Conservation (phyloP, 2,113 vertebrate species). For the Blennius ocellaris region DNA sequence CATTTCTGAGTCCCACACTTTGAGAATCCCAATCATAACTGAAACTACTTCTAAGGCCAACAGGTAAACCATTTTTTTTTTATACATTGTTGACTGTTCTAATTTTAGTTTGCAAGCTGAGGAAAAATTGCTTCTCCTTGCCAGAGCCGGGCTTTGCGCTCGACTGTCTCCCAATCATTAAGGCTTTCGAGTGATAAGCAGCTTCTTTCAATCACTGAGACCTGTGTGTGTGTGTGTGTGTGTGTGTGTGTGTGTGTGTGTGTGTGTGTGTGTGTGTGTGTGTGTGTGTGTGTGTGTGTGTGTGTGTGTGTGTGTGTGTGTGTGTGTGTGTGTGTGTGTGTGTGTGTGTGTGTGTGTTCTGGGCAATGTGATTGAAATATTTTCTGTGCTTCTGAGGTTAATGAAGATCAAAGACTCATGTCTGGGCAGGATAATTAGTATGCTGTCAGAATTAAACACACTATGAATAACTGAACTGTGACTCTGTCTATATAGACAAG, state of each 20-base stretch:
- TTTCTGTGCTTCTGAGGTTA: slow-evolving; percentile 61
- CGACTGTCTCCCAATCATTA: slow-evolving; percentile 45
- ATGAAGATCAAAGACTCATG: slow-evolving; percentile 67
- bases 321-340: too few relatives aligned
- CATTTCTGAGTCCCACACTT: not conserved
- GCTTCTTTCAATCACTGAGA: slow-evolving; percentile 61
- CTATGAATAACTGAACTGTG: slow-evolving; percentile 50
- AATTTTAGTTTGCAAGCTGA: slow-evolving; percentile 27
- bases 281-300: too few relatives aligned
- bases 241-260: too few relatives aligned
- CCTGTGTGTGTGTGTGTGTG: slow-evolving; percentile 41
- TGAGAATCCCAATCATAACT: too few relatives aligned
- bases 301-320: too few relatives aligned
- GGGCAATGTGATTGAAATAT: slow-evolving; percentile 62
- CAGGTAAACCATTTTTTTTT: not conserved
- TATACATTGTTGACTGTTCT: not conserved
- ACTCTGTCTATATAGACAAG: slow-evolving; percentile 33
- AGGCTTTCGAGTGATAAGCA: slow-evolving; percentile 63
- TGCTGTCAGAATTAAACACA: slow-evolving; percentile 50
- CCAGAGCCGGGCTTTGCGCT: slow-evolving; percentile 19
- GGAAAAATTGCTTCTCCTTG: slow-evolving; percentile 45
- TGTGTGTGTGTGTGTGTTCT: not conserved
- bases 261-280: too few relatives aligned
- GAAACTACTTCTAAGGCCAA: not conserved
- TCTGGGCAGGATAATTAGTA: slow-evolving; percentile 58